A percentile compares a stretch with the other conserved stretches of the same genome.
phyloP scores from a whole-genome alignment of 2,113 vertebrate genomes.

The Brienomyrus longianalis region DNA sequence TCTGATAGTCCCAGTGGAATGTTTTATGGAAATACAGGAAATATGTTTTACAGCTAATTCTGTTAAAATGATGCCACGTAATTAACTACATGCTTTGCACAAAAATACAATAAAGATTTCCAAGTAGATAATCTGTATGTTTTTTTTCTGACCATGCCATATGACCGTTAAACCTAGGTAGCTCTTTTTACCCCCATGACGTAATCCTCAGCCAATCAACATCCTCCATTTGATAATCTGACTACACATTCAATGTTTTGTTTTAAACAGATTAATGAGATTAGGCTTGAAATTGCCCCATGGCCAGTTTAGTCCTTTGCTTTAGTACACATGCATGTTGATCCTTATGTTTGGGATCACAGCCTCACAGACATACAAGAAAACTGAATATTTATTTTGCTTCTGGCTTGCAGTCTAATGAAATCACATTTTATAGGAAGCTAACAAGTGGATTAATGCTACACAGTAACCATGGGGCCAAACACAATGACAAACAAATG shows the following conservation, averaged over 20 bases:
- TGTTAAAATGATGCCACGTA: not conserved
- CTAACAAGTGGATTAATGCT: not conserved
- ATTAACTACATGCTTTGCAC: not conserved
- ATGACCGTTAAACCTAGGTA: slow-evolving; percentile 14
- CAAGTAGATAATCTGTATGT: not conserved
- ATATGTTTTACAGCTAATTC: not conserved
- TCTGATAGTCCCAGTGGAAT: not conserved
- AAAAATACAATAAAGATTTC: not conserved
- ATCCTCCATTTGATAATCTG: slow-evolving; percentile 10
- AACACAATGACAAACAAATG: not conserved
- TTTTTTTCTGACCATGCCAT: slow-evolving; percentile 3
- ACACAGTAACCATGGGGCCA: not conserved
- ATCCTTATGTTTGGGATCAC: not conserved
- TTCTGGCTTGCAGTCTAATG: not conserved
- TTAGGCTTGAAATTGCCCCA: not conserved
- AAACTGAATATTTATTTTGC: not conserved
- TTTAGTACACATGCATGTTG: not conserved
- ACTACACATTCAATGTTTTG: slow-evolving; percentile 16
- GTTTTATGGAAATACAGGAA: not conserved
- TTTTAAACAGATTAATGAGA: slow-evolving; percentile 12
- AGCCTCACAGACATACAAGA: not conserved
- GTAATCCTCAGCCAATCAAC: slow-evolving; percentile 16
- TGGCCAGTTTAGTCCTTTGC: not conserved
- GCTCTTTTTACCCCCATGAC: not conserved
- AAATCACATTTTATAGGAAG: not conserved